phyloP scores from a whole-genome alignment of 92 coral and sea anemone species.

The Phenganax marumi region DNA sequence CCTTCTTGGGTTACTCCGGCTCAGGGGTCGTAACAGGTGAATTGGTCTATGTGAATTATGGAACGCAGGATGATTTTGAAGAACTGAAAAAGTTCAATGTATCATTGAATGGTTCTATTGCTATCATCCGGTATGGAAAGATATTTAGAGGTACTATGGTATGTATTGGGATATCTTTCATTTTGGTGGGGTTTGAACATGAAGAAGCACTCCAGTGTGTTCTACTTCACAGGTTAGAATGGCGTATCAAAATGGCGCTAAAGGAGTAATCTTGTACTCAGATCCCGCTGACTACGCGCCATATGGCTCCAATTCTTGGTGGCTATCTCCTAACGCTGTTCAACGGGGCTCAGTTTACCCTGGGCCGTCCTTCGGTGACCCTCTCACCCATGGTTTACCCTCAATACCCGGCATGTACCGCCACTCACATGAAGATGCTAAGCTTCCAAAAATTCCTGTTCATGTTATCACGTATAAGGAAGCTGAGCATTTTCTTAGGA shows the following conservation, averaged over 20 bases:
- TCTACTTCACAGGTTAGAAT: constrained; percentile 52
- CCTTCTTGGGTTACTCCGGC: constrained; percentile 69
- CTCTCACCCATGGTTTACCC: constrained; percentile 85
- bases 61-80: constrained; percentile 68
- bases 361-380: constrained; percentile 72
- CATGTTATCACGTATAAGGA: constrained; percentile 90
- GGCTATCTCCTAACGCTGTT: constrained; percentile 80
- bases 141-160: constrained; percentile 88
- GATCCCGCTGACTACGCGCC: constrained; percentile 75
- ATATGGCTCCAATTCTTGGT: constrained; percentile 73
- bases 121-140: constrained; percentile 70
- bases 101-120: constrained; percentile 63
- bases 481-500: constrained; percentile 69
- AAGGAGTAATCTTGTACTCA: constrained; percentile 73
- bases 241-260: constrained; percentile 74
- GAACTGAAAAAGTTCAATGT: constrained; percentile 59
- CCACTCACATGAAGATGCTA: constrained; percentile 49
- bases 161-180: neutral
- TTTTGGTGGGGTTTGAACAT: neutral
- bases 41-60: constrained; percentile 87
- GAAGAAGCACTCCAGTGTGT: neutral
- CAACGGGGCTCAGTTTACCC: constrained; percentile 80
- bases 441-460: constrained; percentile 86
- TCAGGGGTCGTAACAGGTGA: constrained; percentile 68
- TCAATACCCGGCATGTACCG: constrained; percentile 77